Percentiles rank a stretch among this genome's conserved stretches.
Conservation (phyloP, 2,113 vertebrate species). For the Machaerirhynchus nigripectus region DNA sequence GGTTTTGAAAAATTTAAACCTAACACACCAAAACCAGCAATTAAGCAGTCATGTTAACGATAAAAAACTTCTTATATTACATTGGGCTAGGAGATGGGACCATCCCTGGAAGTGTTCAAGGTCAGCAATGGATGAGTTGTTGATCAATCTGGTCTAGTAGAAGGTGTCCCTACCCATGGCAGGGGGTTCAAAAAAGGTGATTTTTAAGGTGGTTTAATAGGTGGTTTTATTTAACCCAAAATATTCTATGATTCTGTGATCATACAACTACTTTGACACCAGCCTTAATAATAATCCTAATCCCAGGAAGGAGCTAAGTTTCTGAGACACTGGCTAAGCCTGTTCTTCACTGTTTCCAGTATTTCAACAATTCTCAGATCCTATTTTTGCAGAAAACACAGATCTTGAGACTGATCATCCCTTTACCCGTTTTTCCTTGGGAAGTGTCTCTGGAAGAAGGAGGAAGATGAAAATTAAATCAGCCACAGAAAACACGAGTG, state of each 20-base stretch:
- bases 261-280: background rate
- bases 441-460: conserved; percentile 89
- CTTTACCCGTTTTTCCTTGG: conserved; percentile 80
- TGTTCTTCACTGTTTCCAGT: background rate
- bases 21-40: background rate
- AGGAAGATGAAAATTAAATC: conserved; percentile 87
- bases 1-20: background rate
- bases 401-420: background rate
- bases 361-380: background rate
- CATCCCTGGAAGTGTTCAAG: background rate
- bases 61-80: background rate
- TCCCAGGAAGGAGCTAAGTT: background rate
- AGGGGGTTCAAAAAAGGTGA: background rate
- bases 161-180: background rate
- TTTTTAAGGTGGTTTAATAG: too few relatives aligned
- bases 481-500: conserved; percentile 77
- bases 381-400: background rate
- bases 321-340: background rate
- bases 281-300: background rate
- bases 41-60: background rate
- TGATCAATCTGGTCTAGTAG: background rate
- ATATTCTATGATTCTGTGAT: background rate
- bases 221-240: too few relatives aligned
- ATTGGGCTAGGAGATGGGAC: background rate
- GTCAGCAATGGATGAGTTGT: background rate